These are phyloP conservation scores for Bostrychus sinensis DNA, from an alignment of 2,113 vertebrate genomes.

Conservation along the genomic window DNA sequence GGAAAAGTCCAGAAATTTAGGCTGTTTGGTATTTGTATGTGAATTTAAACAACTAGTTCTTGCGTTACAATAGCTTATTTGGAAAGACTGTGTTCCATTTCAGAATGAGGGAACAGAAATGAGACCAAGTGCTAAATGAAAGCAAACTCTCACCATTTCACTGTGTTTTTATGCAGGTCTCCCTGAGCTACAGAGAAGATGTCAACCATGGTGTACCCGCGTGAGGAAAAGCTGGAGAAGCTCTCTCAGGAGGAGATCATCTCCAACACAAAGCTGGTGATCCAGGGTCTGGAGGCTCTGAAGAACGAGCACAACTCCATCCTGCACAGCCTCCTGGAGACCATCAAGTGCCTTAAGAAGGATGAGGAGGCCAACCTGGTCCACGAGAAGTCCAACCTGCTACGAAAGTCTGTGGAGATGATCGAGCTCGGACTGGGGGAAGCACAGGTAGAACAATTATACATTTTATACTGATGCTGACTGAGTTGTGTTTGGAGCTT, in stretches of 20 bases:
- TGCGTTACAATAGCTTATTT: no score
- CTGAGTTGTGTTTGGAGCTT: not conserved
- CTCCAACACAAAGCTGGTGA: slow-evolving; percentile 95
- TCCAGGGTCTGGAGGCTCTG: slow-evolving; percentile 96
- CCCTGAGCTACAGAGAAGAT: slow-evolving; percentile 76
- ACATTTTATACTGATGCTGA: not conserved
- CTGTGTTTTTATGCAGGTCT: slow-evolving; percentile 52
- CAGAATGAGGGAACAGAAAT: no score
- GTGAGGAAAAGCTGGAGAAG: slow-evolving; percentile 93
- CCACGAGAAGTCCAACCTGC: slow-evolving; percentile 95
- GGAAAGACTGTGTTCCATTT: no score
- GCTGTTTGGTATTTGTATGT: no score
- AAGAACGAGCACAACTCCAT: slow-evolving; percentile 98
- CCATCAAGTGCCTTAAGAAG: slow-evolving; percentile 97
- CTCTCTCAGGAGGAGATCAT: slow-evolving; percentile 98
- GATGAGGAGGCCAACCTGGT: slow-evolving; percentile 97
- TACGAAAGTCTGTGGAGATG: slow-evolving; percentile 97
- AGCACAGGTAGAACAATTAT: slow-evolving; percentile 87
- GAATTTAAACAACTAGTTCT: no score
- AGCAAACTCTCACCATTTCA: not conserved
- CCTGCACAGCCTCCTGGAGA: slow-evolving; percentile 95
- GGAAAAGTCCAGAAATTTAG: no score
- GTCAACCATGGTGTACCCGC: slow-evolving; percentile 91
- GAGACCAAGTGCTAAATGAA: no score
- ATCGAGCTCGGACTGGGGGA: slow-evolving; percentile 96